A percentile compares a stretch with the other conserved stretches of the same genome.
Evolutionary conservation across 2,888 invertebrate genomes (phyloP).

Genomic region (Serripes groenlandicus): DNA sequence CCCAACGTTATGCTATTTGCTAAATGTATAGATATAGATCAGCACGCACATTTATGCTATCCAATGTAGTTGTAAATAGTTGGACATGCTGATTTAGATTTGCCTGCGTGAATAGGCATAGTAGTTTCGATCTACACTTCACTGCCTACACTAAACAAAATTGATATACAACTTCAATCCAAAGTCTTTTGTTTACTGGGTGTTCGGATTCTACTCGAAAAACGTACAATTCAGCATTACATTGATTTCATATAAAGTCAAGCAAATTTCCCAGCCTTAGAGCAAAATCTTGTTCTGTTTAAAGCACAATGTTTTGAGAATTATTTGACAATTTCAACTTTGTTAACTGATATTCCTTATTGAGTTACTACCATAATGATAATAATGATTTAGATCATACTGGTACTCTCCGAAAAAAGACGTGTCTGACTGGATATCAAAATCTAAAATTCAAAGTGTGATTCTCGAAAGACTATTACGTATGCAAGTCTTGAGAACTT

Average conservation of each 20-base stretch:
- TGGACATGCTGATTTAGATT: no score
- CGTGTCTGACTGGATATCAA: slow-evolving; percentile 20
- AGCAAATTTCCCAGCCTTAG: background rate
- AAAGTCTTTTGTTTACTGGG: no score
- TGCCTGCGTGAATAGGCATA: no score
- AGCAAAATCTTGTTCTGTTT: slow-evolving; percentile 25
- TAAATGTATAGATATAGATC: no score
- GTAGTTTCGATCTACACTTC: no score
- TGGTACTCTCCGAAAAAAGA: slow-evolving; percentile 26
- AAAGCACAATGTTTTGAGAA: slow-evolving; percentile 25
- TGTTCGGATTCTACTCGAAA: no score
- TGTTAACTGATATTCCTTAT: slow-evolving; percentile 20
- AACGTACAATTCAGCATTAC: background rate
- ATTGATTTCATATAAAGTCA: background rate
- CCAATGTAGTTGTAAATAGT: no score
- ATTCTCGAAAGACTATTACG: slow-evolving; percentile 40
- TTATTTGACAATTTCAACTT: background rate
- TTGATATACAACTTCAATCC: no score
- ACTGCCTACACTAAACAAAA: no score
- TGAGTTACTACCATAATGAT: slow-evolving; percentile 38
- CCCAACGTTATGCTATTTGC: no score
- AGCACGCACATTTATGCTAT: no score
- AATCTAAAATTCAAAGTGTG: background rate
- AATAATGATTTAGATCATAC: slow-evolving; percentile 4
- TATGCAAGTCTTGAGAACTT: background rate